Conservation (phyloP, 2,888 invertebrate species). For the Anthrax anthrax region DNA sequence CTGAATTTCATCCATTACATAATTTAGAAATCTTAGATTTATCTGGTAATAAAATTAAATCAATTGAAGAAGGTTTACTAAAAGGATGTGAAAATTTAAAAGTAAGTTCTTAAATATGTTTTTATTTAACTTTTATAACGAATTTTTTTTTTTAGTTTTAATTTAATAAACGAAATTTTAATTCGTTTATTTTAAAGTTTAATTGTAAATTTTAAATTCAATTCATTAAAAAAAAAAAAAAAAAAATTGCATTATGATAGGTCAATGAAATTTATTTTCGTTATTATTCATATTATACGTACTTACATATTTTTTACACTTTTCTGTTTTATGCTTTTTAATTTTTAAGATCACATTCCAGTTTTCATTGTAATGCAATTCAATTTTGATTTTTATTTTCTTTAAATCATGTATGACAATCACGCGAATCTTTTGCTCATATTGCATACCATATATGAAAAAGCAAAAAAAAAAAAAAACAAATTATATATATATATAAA, state of each 20-base stretch:
- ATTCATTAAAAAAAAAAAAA: no score
- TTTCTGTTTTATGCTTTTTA: not conserved
- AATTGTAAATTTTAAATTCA: no score
- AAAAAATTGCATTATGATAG: not conserved
- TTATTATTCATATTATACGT: not conserved
- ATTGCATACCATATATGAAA: no score
- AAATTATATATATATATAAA: no score
- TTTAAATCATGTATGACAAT: not conserved
- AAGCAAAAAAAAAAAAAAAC: no score
- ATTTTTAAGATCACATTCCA: not conserved
- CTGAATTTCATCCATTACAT: slow-evolving; percentile 64
- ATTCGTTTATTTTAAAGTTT: no score
- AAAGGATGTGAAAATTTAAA: slow-evolving; percentile 66
- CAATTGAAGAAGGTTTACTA: slow-evolving; percentile 72
- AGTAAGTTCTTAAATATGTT: slow-evolving; percentile 33
- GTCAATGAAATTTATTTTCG: not conserved
- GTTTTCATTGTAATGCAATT: not conserved
- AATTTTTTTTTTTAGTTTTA: no score
- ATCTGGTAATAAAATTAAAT: slow-evolving; percentile 64
- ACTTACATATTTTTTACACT: not conserved
- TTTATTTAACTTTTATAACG: not conserved
- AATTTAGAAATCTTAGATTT: slow-evolving; percentile 61
- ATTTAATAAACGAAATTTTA: no score
- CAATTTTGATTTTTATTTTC: not conserved
- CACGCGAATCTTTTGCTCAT: not conserved